Percentiles rank a stretch among this genome's conserved stretches.
These are phyloP conservation scores for Phortica variegata DNA, from an alignment of 1,140 invertebrate genomes.

Conservation along the genomic window DNA sequence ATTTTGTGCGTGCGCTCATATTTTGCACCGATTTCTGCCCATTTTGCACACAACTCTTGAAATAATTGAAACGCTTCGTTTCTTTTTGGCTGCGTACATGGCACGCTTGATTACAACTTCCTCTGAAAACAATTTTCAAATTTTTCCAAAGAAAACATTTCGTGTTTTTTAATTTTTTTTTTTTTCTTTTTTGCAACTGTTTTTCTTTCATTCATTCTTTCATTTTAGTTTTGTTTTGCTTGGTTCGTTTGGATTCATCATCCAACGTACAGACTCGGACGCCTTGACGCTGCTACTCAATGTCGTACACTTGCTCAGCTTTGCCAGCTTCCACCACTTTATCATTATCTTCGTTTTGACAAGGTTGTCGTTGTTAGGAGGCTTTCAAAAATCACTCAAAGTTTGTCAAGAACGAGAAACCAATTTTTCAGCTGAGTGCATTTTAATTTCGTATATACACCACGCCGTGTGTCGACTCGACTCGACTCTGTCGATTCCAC, in stretches of 20 bases:
- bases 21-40: too few species aligned
- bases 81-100: conserved; percentile 16
- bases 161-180: conserved; percentile 13
- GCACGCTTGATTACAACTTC: conserved; percentile 41
- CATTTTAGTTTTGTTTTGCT: too few species aligned
- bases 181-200: not conserved
- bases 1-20: conserved; percentile 23
- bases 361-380: conserved; percentile 34
- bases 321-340: not conserved
- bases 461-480: conserved; percentile 27
- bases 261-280: too few species aligned
- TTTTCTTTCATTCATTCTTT: not conserved
- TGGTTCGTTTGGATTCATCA: too few species aligned
- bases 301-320: too few species aligned
- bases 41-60: too few species aligned
- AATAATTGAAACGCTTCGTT: too few species aligned
- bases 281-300: too few species aligned
- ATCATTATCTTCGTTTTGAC: too few species aligned
- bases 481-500: conserved; percentile 13
- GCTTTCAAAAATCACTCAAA: conserved; percentile 54
- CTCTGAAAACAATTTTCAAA: conserved; percentile 30
- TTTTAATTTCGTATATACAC: conserved; percentile 52
- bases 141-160: conserved; percentile 24
- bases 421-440: conserved; percentile 57
- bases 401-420: conserved; percentile 54